These are phyloP conservation scores for Penaeus japonicus DNA, from an alignment of 1,140 invertebrate species.

Conservation along the genomic window DNA sequence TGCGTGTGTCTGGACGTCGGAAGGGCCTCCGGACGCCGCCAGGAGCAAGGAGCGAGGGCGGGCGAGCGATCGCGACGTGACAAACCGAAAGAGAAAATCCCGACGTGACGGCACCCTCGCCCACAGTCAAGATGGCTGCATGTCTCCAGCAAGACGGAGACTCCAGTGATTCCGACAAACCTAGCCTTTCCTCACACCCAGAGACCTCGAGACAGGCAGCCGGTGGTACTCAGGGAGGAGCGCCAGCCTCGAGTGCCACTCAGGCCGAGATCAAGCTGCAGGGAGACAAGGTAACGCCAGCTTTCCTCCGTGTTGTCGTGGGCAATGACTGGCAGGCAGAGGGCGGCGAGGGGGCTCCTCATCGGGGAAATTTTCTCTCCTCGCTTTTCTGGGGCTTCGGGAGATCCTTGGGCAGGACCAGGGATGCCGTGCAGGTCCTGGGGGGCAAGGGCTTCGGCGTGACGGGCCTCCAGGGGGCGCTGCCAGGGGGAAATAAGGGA, in stretches of 20 bases:
- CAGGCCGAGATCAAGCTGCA: slow-evolving; percentile 33
- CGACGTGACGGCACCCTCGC: slow-evolving; percentile 36
- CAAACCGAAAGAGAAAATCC: neutral
- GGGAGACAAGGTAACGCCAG: slow-evolving; percentile 43
- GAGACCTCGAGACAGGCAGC: slow-evolving; percentile 24
- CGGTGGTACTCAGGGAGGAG: slow-evolving; percentile 15
- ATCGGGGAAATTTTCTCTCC: neutral
- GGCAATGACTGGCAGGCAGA: slow-evolving; percentile 25
- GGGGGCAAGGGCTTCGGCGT: too few species aligned
- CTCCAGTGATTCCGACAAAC: slow-evolving; percentile 40
- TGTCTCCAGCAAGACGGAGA: slow-evolving; percentile 51
- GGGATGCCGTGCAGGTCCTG: too few species aligned
- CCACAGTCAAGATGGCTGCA: slow-evolving; percentile 51
- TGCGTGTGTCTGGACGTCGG: too few species aligned
- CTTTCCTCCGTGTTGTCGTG: slow-evolving; percentile 36
- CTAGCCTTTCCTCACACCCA: slow-evolving; percentile 9
- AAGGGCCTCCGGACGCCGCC: neutral
- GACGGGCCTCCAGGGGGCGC: too few species aligned
- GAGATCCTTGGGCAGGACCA: too few species aligned
- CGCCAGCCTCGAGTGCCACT: slow-evolving; percentile 25
- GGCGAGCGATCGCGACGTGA: neutral
- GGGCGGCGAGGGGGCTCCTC: neutral
- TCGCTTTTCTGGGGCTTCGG: too few species aligned
- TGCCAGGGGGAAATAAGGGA: too few species aligned
- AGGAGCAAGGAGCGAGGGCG: neutral